Conservation (phyloP, 2,113 vertebrate species). For the Chloropsis hardwickii region DNA sequence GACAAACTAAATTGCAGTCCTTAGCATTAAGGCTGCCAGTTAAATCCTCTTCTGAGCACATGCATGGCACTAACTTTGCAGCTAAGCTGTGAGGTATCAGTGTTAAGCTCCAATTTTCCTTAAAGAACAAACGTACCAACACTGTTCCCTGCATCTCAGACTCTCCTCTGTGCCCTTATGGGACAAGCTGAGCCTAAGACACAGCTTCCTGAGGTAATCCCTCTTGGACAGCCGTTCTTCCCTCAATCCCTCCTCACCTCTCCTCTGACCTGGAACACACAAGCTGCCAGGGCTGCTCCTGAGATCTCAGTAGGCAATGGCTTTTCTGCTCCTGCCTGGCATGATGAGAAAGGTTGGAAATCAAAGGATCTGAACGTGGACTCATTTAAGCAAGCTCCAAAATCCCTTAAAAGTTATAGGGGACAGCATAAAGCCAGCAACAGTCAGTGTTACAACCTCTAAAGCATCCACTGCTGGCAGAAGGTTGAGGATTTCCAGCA, state of each 20-base stretch:
- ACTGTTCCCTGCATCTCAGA: background rate
- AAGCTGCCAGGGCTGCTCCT: background rate
- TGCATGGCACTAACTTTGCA: background rate
- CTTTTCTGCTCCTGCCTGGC: background rate
- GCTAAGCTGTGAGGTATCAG: background rate
- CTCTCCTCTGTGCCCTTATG: background rate
- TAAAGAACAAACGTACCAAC: background rate
- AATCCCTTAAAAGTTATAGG: background rate
- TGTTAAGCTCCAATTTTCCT: background rate
- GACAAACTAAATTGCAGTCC: background rate
- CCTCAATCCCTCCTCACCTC: background rate
- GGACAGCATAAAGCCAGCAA: background rate
- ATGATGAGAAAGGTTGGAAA: background rate
- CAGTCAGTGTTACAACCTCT: background rate
- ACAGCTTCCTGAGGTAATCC: background rate
- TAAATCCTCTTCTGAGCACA: background rate
- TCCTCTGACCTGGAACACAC: background rate
- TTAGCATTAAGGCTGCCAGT: background rate
- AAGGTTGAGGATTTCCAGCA: background rate
- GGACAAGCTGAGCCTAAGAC: background rate
- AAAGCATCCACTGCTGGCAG: background rate
- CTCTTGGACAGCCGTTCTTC: background rate
- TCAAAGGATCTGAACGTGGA: background rate
- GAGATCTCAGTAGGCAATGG: background rate
- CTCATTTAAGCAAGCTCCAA: background rate